Percentiles rank a stretch among this genome's conserved stretches.
Conservation (phyloP, 2,113 vertebrate species). For the Apteryx mantelli region DNA sequence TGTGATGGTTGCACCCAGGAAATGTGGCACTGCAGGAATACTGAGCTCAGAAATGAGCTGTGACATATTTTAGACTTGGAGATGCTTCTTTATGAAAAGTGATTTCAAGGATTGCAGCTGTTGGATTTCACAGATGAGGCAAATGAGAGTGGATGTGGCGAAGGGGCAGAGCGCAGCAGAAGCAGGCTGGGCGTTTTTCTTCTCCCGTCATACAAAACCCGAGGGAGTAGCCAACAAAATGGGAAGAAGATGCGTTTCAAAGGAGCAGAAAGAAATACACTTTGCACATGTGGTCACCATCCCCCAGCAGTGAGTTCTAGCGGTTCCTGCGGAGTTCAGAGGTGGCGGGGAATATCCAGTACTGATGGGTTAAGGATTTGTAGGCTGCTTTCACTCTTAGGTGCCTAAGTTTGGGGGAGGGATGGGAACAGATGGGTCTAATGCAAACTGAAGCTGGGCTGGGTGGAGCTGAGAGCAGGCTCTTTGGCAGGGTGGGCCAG, state of each 20-base stretch:
- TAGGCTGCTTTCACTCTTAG: background rate
- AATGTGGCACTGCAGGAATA: background rate
- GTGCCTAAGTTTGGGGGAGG: slow-evolving; percentile 2
- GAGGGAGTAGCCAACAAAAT: background rate
- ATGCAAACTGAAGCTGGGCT: background rate
- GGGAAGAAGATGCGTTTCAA: background rate
- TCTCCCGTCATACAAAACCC: background rate
- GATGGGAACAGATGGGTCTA: background rate
- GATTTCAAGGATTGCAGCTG: slow-evolving; percentile 59
- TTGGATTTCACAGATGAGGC: slow-evolving; percentile 47
- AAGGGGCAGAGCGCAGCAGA: background rate
- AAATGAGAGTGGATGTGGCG: background rate
- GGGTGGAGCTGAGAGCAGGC: background rate
- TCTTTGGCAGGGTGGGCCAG: background rate
- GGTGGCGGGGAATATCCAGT: background rate
- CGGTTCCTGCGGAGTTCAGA: background rate
- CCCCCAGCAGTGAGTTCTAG: background rate
- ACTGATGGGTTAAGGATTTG: background rate
- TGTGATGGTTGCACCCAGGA: slow-evolving; percentile 48
- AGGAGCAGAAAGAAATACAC: background rate
- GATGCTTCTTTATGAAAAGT: slow-evolving; percentile 38
- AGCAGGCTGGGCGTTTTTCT: background rate
- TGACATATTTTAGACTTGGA: slow-evolving; percentile 59
- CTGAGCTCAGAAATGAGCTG: slow-evolving; percentile 58
- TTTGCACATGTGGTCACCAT: background rate